Evolutionary conservation across 2,888 invertebrate species (phyloP), one percentile per base, ranked within the genome.

Genomic region (Melanchra persicariae): DNA sequence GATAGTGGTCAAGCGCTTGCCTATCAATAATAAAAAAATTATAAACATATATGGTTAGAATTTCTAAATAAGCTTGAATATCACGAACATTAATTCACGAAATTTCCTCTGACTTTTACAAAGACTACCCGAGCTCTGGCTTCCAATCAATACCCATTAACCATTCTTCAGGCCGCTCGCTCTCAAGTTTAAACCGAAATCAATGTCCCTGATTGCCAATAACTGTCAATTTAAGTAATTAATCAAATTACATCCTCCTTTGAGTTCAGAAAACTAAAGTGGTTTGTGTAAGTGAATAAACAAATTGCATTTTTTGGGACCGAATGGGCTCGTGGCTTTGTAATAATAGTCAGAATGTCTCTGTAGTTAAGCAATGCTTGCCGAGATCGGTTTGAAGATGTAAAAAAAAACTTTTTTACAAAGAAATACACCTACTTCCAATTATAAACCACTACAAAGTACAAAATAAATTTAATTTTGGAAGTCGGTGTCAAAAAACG

Each of bases 231-330:
- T 60, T 19, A 34, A 60, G 62, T 40, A 77, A 54, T 63, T 43
- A 67, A 62, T 63, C 15, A 12, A 71, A 67, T 77, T 34, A 72
- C 24, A 60, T 30, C 9, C 40, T 61, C 15, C 40, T 57, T 67
- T 64, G 52, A 45, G 8, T 15, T 10, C 34, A 47, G 26, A 37
- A 51, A 73, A 61, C 68, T 24, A 37, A 67, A 60, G 26, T 17
- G 52, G 22, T 12, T n/a, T 7, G 40, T 22, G 26, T 30, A 30
- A 45, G 24, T 15, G 8, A 45, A 67, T 60, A 54, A 66, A 74
- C 71, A 69, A 74, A 71, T 74, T 73, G 66, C 49, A 65, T 70
- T 76, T 68, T 75, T 70, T 63, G 63, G 22, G 51, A 68, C 30
- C 30, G 47, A 74, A 74, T 68, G 59, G 71, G 19, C 26, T 26